Evolutionary conservation across 30 jellyfish, hydroid and myxozoan species (phyloP).

Genomic region (Pelagia noctiluca): DNA sequence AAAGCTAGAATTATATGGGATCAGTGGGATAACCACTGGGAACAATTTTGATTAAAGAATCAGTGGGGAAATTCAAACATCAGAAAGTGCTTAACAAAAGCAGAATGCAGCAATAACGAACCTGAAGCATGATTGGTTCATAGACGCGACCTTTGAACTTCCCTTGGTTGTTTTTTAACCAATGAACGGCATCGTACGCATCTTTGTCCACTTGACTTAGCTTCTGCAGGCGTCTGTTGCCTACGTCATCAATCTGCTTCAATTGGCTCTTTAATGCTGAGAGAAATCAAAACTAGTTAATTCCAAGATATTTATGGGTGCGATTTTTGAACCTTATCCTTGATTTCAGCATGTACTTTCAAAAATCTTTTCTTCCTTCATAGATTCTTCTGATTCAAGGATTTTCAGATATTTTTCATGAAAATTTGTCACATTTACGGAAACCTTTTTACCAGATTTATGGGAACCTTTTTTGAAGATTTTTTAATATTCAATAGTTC

Average conservation of each 20-base stretch:
- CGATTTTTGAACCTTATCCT: too few relatives aligned
- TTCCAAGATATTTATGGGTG: too few relatives aligned
- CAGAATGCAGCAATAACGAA: slow-evolving; percentile 26
- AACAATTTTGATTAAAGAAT: neutral
- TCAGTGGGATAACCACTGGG: too few relatives aligned
- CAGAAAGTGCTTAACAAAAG: neutral
- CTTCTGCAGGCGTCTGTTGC: slow-evolving; percentile 76
- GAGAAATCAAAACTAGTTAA: neutral
- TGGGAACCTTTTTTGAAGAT: too few relatives aligned
- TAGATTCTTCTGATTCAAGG: too few relatives aligned
- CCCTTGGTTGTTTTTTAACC: slow-evolving; percentile 80
- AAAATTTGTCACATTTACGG: too few relatives aligned
- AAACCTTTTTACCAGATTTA: too few relatives aligned
- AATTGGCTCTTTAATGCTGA: slow-evolving; percentile 65
- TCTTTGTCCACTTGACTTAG: slow-evolving; percentile 74
- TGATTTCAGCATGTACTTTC: too few relatives aligned
- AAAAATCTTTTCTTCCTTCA: too few relatives aligned
- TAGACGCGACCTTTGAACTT: slow-evolving; percentile 80
- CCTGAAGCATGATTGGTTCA: slow-evolving; percentile 96
- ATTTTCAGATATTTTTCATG: too few relatives aligned
- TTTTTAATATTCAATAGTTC: too few relatives aligned
- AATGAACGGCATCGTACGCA: slow-evolving; percentile 87
- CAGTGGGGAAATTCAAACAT: neutral
- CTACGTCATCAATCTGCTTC: slow-evolving; percentile 69
- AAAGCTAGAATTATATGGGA: too few relatives aligned